phyloP scores from a whole-genome alignment of 2,888 invertebrate genomes.

The Heliconius aoede region DNA sequence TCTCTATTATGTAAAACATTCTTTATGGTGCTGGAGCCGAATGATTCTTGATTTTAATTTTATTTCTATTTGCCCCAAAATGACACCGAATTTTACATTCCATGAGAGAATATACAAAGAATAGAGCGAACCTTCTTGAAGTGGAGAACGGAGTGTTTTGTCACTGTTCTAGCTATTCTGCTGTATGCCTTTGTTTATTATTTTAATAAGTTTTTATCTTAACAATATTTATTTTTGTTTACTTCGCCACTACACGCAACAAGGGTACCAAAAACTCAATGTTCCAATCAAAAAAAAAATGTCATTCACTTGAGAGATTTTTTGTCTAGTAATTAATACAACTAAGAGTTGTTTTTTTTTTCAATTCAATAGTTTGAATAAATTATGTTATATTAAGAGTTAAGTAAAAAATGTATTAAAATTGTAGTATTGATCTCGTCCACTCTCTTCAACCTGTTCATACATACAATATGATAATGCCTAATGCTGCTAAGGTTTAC shows the following conservation, averaged over 20 bases:
- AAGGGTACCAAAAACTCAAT: constrained; percentile 1
- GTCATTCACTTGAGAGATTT: constrained; percentile 14
- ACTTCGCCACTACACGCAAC: constrained; percentile 11
- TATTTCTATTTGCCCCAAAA: not conserved
- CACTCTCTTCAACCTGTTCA: too few species aligned
- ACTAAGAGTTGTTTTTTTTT: constrained; percentile 3
- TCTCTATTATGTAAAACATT: not conserved
- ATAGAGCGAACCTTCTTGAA: too few species aligned
- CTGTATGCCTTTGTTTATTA: not conserved
- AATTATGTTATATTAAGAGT: not conserved
- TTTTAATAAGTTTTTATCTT: not conserved
- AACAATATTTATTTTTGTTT: not conserved
- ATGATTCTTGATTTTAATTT: not conserved
- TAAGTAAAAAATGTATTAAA: not conserved
- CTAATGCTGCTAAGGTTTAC: too few species aligned
- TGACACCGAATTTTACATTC: too few species aligned
- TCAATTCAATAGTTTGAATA: constrained; percentile 12
- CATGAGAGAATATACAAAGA: too few species aligned
- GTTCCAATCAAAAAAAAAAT: constrained; percentile 20
- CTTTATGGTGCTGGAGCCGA: not conserved
- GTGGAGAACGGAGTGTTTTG: too few species aligned
- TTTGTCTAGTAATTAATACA: constrained; percentile 10
- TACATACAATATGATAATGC: too few species aligned
- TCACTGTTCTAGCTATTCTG: too few species aligned
- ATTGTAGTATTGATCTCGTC: not conserved